A percentile compares a stretch with the other conserved stretches of the same genome.
Evolutionary conservation across 2,888 invertebrate genomes (phyloP).

Genomic region (Calephelis perditalis): DNA sequence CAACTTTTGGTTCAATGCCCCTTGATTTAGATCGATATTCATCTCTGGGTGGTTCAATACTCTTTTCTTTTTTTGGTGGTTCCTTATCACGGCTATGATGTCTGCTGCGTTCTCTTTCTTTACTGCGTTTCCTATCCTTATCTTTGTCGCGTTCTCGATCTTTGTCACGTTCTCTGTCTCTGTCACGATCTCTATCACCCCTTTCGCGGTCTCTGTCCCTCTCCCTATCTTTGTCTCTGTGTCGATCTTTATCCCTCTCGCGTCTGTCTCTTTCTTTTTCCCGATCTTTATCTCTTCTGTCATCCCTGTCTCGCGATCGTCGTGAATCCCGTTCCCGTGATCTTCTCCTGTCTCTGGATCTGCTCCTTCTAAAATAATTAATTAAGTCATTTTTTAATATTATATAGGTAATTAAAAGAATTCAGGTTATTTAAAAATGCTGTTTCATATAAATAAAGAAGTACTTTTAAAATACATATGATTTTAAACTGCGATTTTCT

Average conservation of each 20-base stretch:
- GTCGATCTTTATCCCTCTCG: conserved; percentile 24
- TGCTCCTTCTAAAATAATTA: conserved; percentile 49
- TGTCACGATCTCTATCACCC: conserved; percentile 44
- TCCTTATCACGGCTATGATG: conserved; percentile 34
- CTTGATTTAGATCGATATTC: conserved; percentile 68
- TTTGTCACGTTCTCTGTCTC: conserved; percentile 33
- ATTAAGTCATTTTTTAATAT: background rate
- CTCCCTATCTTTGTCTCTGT: conserved; percentile 36
- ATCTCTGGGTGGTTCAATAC: conserved; percentile 47
- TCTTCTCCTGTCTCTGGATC: conserved; percentile 68
- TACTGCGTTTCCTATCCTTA: conserved; percentile 40
- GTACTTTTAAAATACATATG: too few relatives aligned
- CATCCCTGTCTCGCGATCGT: conserved; percentile 76
- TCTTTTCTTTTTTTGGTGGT: conserved; percentile 53
- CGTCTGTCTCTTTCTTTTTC: conserved; percentile 40
- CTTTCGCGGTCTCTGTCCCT: conserved; percentile 45
- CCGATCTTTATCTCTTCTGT: conserved; percentile 50
- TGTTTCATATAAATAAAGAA: too few relatives aligned
- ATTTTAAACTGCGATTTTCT: too few relatives aligned
- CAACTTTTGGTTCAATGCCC: conserved; percentile 78
- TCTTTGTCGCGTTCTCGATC: conserved; percentile 41
- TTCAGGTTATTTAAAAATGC: too few relatives aligned
- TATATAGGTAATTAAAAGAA: too few relatives aligned
- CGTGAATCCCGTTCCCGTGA: conserved; percentile 80
- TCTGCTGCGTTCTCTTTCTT: conserved; percentile 48